These are phyloP conservation scores for Philereme transversata DNA, from an alignment of 2,888 invertebrate genomes.

Conservation along the genomic window DNA sequence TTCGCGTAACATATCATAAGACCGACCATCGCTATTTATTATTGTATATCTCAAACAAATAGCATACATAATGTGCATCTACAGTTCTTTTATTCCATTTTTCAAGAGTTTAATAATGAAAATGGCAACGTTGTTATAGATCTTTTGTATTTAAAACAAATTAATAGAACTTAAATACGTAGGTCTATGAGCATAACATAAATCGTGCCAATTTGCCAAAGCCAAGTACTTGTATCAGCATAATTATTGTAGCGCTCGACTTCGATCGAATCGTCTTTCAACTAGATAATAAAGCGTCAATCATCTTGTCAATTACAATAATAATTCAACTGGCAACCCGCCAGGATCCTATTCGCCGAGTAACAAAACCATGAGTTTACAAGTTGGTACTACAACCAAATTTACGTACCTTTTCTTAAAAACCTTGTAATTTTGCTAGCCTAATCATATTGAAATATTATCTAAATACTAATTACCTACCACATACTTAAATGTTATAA, in stretches of 20 bases:
- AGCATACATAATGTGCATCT: too few relatives aligned
- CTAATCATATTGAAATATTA: too few relatives aligned
- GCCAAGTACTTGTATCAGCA: conserved; percentile 1
- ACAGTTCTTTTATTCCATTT: too few relatives aligned
- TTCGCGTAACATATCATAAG: too few relatives aligned
- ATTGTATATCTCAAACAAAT: too few relatives aligned
- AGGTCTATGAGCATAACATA: not conserved
- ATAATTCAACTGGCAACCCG: conserved; percentile 42
- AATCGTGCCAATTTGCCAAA: conserved; percentile 4
- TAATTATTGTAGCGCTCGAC: conserved; percentile 28
- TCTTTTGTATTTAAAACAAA: too few relatives aligned
- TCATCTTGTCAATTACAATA: conserved; percentile 49
- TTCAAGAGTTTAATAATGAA: too few relatives aligned
- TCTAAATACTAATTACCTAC: too few relatives aligned
- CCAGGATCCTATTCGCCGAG: conserved; percentile 43
- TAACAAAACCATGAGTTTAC: conserved; percentile 43
- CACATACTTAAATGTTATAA: too few relatives aligned
- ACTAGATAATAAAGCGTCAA: conserved; percentile 39
- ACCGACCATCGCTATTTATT: too few relatives aligned
- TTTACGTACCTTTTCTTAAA: not conserved
- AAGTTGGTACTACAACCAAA: conserved; percentile 23
- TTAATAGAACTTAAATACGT: not conserved
- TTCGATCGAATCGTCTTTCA: conserved; percentile 41
- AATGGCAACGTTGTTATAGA: too few relatives aligned
- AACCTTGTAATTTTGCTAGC: too few relatives aligned